Percentiles rank a stretch among this genome's conserved stretches.
Evolutionary conservation across 2,113 vertebrate genomes (phyloP).

Genomic region (Centropus unirufus): DNA sequence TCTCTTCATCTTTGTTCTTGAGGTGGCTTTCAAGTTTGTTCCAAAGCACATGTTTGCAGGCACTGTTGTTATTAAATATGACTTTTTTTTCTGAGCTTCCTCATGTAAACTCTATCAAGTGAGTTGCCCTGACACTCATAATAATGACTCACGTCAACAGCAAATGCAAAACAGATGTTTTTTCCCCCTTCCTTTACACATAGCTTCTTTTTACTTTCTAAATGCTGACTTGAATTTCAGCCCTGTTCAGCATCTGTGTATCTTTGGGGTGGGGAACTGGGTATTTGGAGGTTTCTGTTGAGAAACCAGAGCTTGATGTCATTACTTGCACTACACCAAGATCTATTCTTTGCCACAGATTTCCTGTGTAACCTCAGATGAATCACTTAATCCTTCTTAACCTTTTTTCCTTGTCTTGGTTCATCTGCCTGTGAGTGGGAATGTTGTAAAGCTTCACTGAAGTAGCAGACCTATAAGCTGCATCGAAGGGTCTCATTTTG

Average conservation of each 20-base stretch:
- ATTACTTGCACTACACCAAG: slow-evolving; percentile 10
- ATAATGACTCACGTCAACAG: slow-evolving; percentile 72
- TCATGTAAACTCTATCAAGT: slow-evolving; percentile 57
- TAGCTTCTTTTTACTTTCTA: slow-evolving; percentile 64
- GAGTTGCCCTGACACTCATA: slow-evolving; percentile 55
- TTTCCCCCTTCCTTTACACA: background rate
- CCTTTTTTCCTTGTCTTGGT: background rate
- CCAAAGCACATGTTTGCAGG: slow-evolving; percentile 59
- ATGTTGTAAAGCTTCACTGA: background rate
- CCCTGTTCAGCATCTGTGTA: slow-evolving; percentile 35
- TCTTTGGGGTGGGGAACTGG: slow-evolving; percentile 38
- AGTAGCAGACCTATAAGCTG: background rate
- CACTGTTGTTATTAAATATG: slow-evolving; percentile 59
- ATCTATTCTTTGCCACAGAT: background rate
- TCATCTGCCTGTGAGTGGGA: background rate
- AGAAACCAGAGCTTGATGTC: slow-evolving; percentile 31
- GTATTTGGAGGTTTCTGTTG: slow-evolving; percentile 28
- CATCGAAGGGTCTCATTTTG: background rate
- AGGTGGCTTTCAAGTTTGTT: slow-evolving; percentile 72
- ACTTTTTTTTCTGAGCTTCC: slow-evolving; percentile 65
- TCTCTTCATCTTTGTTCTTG: slow-evolving; percentile 49
- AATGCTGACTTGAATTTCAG: slow-evolving; percentile 54
- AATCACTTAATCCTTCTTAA: background rate
- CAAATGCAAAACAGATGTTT: slow-evolving; percentile 72
- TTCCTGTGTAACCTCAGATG: background rate